phyloP scores from a whole-genome alignment of 2,113 vertebrate genomes.

The Ameiurus melas region DNA sequence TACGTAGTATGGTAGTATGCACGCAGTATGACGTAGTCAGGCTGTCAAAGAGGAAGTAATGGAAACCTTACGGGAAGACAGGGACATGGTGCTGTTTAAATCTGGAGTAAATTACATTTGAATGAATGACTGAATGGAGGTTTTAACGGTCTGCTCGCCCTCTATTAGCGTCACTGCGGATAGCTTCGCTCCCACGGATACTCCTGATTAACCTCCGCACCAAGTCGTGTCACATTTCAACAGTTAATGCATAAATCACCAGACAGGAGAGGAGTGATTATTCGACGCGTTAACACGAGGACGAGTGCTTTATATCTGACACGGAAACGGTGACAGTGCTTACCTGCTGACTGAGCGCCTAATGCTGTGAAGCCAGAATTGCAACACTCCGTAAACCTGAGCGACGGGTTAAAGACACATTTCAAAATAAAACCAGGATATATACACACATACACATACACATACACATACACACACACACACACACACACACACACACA shows the following conservation, averaged over 20 bases:
- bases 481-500: no score
- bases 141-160: not conserved
- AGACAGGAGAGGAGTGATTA: not conserved
- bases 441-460: no score
- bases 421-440: slow-evolving; percentile 14
- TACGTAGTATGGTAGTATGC: not conserved
- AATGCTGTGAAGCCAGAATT: slow-evolving; percentile 23
- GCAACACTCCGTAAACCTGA: not conserved
- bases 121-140: not conserved
- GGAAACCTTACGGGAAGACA: not conserved
- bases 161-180: not conserved
- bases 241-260: not conserved
- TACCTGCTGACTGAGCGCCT: slow-evolving; percentile 20
- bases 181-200: not conserved
- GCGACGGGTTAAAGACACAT: not conserved
- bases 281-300: not conserved
- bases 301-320: not conserved
- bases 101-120: not conserved
- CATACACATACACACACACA: no score
- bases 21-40: not conserved
- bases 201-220: not conserved
- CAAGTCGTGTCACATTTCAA: not conserved
- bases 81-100: not conserved
- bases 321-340: not conserved
- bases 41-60: not conserved